Evolutionary conservation across 2,113 vertebrate species (phyloP), one percentile per base, ranked within the genome.

Genomic region (Siniperca chuatsi): DNA sequence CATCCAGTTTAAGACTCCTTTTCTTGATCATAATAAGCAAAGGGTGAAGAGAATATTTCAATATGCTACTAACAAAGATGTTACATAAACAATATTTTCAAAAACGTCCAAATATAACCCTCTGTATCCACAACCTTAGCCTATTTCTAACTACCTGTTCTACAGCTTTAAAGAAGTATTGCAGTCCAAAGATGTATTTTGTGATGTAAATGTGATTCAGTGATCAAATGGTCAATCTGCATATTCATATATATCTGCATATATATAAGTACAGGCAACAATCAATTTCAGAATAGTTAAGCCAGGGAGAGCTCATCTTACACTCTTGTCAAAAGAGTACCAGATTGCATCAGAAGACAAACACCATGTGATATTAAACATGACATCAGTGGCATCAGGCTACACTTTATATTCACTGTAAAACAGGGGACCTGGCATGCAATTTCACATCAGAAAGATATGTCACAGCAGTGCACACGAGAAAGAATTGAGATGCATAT

Each of bases 311-410:
- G 57, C 60, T 46, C 21, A 25, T 65, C 20, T 75, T 71, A 40
- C 23, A 35, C 6, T 29, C 54, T 68, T 70, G 73, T 78, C 44
- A 78, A 10, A 72, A 6, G 52, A 78, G 25, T 21, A 46, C 12
- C 25, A n/a, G 12, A 64, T 62, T 75, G 40, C 6, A 75, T 29
- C 42, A 75, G 62, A 65, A 81, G 76, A 87, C 57, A 78, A 80
- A 83, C 77, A 58, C 37, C 52, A 35, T 78, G 52, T 42, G 60
- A 71, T 86, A 86, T 78, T 73, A 79, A 84, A 86, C 62, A 77
- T 69, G 75, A 67, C 78, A 88, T 78, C 74, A 71, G 46, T 58
- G 54, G 52, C 81, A 75, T 77, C 50, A 70, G 70, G 65, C 64
- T 82, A 66, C 42, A 21, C 46, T 73, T 74, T 78, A 74, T 29